These are phyloP conservation scores for Cephus spinipes DNA, from an alignment of 2,888 invertebrate species.

Conservation along the genomic window DNA sequence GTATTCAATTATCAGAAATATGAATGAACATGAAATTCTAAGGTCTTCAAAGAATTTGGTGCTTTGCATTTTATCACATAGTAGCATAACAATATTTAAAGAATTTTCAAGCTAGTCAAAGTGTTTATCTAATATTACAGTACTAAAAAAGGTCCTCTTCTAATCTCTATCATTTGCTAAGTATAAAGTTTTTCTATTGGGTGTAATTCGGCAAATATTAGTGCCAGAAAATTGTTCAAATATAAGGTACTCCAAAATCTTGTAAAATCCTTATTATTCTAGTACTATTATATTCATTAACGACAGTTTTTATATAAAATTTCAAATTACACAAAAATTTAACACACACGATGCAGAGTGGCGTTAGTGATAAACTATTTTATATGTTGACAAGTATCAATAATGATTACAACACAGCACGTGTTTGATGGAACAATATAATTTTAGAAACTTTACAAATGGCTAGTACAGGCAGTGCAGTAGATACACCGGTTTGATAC, in stretches of 20 bases:
- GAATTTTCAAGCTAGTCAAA: neutral
- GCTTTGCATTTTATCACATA: neutral
- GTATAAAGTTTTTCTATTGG: neutral
- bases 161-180: neutral
- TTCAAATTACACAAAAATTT: neutral
- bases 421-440: constrained; percentile 13
- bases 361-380: neutral
- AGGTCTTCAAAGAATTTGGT: neutral
- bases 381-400: neutral
- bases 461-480: constrained; percentile 9
- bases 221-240: neutral
- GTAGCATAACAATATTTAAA: neutral
- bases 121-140: neutral
- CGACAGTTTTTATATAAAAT: neutral
- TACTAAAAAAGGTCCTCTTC: neutral
- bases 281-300: neutral
- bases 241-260: neutral
- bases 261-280: neutral
- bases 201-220: neutral
- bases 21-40: neutral
- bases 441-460: constrained; percentile 26
- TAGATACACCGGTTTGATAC: neutral
- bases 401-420: neutral
- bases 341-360: neutral
- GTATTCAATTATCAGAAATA: neutral